Conservation (phyloP, 2,888 invertebrate species). For the Cheilosia pagana region DNA sequence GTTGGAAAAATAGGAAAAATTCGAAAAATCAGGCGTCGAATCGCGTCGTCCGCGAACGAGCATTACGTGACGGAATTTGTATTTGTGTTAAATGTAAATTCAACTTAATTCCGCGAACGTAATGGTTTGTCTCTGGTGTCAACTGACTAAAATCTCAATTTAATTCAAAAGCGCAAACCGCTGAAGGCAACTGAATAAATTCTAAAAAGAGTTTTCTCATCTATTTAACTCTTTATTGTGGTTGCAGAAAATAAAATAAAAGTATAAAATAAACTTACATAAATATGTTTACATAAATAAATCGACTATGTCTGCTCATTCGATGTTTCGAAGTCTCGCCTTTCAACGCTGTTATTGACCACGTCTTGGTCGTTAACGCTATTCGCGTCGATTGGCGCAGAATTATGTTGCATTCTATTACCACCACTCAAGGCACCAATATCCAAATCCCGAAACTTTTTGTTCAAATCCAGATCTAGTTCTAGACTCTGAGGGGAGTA, state of each 20-base stretch:
- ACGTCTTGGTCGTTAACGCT: not conserved
- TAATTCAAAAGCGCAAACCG: no score
- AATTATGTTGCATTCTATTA: not conserved
- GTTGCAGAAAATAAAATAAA: constrained; percentile 27
- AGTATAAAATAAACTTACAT: constrained; percentile 47
- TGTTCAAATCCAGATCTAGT: constrained; percentile 72
- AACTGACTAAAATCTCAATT: no score
- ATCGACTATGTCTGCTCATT: constrained; percentile 8
- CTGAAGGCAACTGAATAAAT: no score
- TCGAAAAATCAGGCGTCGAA: no score
- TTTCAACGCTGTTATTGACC: not conserved
- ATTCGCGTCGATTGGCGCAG: not conserved
- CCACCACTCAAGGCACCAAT: constrained; percentile 17
- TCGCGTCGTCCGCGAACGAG: no score
- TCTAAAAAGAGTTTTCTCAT: no score
- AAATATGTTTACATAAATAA: constrained; percentile 36
- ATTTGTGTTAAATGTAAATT: no score
- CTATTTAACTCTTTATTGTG: not conserved
- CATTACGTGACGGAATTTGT: no score
- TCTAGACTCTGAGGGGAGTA: constrained; percentile 63
- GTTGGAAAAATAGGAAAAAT: no score
- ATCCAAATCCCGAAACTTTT: constrained; percentile 73
- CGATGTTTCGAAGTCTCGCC: not conserved
- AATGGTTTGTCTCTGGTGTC: no score
- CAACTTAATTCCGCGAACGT: no score